Conservation (phyloP, 1,140 invertebrate genomes). For the Campodea augens region DNA sequence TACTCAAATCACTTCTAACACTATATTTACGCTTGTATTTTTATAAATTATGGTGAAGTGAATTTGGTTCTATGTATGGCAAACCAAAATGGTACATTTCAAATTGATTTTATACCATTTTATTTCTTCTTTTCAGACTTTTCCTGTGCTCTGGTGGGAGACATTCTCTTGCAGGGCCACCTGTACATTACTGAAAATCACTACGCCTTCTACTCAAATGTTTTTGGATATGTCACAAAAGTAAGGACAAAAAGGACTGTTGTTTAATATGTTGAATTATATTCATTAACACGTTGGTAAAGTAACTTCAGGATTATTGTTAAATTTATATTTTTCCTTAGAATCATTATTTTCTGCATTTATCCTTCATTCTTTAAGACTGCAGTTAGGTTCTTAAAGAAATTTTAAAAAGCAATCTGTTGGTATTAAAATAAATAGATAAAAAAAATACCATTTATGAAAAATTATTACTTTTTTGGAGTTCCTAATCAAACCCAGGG, state of each 20-base stretch:
- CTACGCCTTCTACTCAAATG: constrained; percentile 88
- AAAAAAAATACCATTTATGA: too few relatives aligned
- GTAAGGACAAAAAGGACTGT: constrained; percentile 26
- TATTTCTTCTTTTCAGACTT: constrained; percentile 45
- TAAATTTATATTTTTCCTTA: constrained; percentile 6
- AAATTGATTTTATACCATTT: constrained; percentile 1
- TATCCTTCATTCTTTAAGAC: too few relatives aligned
- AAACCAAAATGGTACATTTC: too few relatives aligned
- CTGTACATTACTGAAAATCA: constrained; percentile 83
- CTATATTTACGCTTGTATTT: too few relatives aligned
- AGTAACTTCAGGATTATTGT: not conserved
- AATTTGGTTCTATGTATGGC: too few relatives aligned
- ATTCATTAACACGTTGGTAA: not conserved
- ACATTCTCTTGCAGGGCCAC: constrained; percentile 80
- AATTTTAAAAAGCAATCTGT: too few relatives aligned
- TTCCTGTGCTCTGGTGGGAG: constrained; percentile 74
- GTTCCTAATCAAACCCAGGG: too few relatives aligned
- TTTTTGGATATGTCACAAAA: constrained; percentile 80
- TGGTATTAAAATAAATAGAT: too few relatives aligned
- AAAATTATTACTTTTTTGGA: too few relatives aligned
- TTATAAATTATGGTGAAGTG: too few relatives aligned
- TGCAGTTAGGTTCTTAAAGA: too few relatives aligned
- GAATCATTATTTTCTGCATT: not conserved
- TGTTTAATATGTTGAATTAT: not conserved
- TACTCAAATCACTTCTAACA: too few relatives aligned